phyloP scores from a whole-genome alignment of 2,797 vertebrate species.

The Sardinella longiceps region DNA sequence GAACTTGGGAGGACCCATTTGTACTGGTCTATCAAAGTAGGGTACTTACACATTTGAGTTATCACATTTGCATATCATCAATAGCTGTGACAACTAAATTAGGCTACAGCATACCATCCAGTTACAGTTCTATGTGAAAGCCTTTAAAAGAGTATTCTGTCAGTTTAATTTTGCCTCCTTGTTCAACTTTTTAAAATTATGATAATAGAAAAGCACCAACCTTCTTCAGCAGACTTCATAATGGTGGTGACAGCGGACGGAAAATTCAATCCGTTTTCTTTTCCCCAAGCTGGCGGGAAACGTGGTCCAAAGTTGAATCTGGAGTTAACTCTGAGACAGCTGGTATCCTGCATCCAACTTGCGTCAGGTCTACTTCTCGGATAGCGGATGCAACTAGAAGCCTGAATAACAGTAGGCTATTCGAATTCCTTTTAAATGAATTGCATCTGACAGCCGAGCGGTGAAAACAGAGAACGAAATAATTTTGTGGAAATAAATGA shows the following conservation, averaged over 20 bases:
- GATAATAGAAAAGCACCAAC: conserved; percentile 64
- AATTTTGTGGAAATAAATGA: not conserved
- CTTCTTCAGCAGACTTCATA: conserved; percentile 97
- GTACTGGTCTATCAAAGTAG: not conserved
- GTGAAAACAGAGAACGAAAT: not conserved
- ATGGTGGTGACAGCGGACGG: conserved; percentile 74
- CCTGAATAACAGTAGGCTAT: not conserved
- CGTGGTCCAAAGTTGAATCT: conserved; percentile 81
- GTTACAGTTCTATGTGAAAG: not conserved
- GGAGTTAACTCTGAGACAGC: conserved; percentile 67
- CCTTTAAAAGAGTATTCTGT: not conserved
- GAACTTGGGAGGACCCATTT: conserved; percentile 6
- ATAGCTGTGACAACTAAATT: not conserved
- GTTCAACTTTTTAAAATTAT: not conserved
- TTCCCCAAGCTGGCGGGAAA: conserved; percentile 66
- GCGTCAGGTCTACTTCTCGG: conserved; percentile 60
- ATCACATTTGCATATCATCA: not conserved
- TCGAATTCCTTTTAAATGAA: not conserved
- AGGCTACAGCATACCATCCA: not conserved
- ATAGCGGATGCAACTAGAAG: conserved; percentile 1
- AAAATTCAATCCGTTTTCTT: conserved; percentile 72
- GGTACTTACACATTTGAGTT: not conserved
- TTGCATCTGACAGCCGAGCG: not conserved
- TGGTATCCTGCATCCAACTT: conserved; percentile 79
- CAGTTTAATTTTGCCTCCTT: not conserved